Percentiles rank a stretch among this genome's conserved stretches.
Conservation (phyloP, 2,797 vertebrate genomes). For the Odontamblyopus lacepedii region DNA sequence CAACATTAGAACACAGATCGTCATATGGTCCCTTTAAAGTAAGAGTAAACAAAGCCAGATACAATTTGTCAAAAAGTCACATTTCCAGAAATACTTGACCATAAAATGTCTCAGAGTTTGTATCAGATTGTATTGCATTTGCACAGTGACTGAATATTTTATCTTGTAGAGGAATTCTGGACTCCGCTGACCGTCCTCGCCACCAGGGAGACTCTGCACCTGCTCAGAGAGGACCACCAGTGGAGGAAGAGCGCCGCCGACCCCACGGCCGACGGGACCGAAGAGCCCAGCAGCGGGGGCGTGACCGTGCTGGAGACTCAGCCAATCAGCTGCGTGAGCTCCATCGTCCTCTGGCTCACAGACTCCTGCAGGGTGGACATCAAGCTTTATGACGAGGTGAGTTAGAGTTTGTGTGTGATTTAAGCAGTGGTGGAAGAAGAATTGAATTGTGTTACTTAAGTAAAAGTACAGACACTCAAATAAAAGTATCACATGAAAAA, state of each 20-base stretch:
- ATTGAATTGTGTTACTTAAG: no score
- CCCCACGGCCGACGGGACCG: constrained; percentile 23
- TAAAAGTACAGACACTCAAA: no score
- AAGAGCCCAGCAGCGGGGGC: constrained; percentile 43
- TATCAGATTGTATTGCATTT: background rate
- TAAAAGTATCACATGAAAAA: no score
- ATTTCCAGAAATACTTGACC: no score
- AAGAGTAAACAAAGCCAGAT: no score
- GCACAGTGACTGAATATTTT: background rate
- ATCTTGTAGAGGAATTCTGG: constrained; percentile 73
- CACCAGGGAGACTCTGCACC: constrained; percentile 85
- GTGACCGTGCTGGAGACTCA: constrained; percentile 80
- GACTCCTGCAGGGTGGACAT: constrained; percentile 82
- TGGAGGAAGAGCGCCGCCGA: constrained; percentile 70
- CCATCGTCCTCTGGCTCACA: constrained; percentile 81
- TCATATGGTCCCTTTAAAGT: no score
- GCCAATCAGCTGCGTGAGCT: constrained; percentile 91
- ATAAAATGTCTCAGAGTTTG: no score
- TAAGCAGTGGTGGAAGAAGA: background rate
- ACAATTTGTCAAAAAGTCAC: no score
- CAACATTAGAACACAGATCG: no score
- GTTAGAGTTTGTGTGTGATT: constrained; percentile 10
- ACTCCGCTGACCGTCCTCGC: constrained; percentile 86
- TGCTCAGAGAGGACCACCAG: constrained; percentile 88
- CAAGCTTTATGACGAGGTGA: constrained; percentile 92